Evolutionary conservation across 2,888 invertebrate species (phyloP), one percentile per base, ranked within the genome.

Genomic region (Dorcus hopei): DNA sequence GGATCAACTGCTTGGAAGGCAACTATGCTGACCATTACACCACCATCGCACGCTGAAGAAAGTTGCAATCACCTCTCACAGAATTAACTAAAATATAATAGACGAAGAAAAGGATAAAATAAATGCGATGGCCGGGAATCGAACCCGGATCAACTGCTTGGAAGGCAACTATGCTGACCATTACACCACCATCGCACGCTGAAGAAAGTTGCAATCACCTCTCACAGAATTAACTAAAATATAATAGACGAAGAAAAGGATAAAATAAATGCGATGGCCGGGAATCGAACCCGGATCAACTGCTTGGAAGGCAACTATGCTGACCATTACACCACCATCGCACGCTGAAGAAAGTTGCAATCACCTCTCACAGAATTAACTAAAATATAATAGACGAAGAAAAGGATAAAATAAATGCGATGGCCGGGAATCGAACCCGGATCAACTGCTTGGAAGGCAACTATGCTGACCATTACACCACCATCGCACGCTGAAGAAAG

Each of bases 91-190:
- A 19, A 2, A 19, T 19, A 19, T 19, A 19, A 19, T 19, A 19
- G 0, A 3, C 19, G 19, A 19, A 19, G 19, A 19, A 19, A 19
- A 0, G 19, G 1, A 19, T 3, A 19, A 19, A 19, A 19, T 19
- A 19, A 19, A 3, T 78, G 78, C 78, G 78, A 77, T 77, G 78
- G 77, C 77, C 78, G 78, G 77, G 78, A 78, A 78, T 77, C 78
- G 78, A 78, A 78, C 78, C 77, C 78, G 78, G 77, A 77, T 77
- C 78, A 78, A 77, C 78, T 78, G 77, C 78, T 77, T 77, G 78
- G 78, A 77, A 77, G 77, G 78, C 78, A 78, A 77, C 77, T 77
- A 78, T 77, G 78, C 77, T 77, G 74, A 77, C 78, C 78, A 78
- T 77, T 77, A 77, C 78, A 78, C 77, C 78, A 77, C 77, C 77